A percentile compares a stretch with the other conserved stretches of the same genome.
Conservation (phyloP, 1,140 invertebrate species). For the Ooceraea biroi region DNA sequence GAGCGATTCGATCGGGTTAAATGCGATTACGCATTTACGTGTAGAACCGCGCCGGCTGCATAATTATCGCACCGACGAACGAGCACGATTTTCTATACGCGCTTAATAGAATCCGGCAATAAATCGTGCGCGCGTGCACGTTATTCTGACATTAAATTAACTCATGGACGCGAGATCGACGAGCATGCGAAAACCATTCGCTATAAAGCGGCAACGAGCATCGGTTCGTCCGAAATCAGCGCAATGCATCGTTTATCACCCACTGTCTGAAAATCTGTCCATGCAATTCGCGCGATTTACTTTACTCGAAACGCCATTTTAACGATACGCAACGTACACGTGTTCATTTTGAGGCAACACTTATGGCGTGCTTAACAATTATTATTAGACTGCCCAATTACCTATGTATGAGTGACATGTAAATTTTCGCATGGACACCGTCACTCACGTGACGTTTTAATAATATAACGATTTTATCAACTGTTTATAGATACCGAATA, state of each 20-base stretch:
- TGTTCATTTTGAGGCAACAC: background rate
- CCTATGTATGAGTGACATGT: no score
- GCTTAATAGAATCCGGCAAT: constrained; percentile 55
- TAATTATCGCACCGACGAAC: constrained; percentile 48
- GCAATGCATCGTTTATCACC: constrained; percentile 59
- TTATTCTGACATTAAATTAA: constrained; percentile 60
- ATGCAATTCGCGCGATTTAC: constrained; percentile 40
- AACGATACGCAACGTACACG: background rate
- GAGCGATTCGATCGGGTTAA: constrained; percentile 47
- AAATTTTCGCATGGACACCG: no score
- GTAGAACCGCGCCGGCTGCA: constrained; percentile 12
- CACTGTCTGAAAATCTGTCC: constrained; percentile 53
- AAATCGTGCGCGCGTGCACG: constrained; percentile 36
- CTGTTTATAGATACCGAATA: no score
- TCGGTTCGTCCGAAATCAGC: constrained; percentile 53
- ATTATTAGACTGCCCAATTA: no score
- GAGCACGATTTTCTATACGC: constrained; percentile 40
- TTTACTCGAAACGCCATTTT: constrained; percentile 14
- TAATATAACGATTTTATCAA: no score
- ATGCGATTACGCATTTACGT: constrained; percentile 40
- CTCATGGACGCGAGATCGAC: constrained; percentile 37
- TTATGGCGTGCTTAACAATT: constrained; percentile 9
- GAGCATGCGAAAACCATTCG: constrained; percentile 7
- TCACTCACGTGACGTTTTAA: no score
- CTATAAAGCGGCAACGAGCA: constrained; percentile 44